These are phyloP conservation scores for Phalloptychus januarius DNA, from an alignment of 2,797 vertebrate species.

Conservation along the genomic window DNA sequence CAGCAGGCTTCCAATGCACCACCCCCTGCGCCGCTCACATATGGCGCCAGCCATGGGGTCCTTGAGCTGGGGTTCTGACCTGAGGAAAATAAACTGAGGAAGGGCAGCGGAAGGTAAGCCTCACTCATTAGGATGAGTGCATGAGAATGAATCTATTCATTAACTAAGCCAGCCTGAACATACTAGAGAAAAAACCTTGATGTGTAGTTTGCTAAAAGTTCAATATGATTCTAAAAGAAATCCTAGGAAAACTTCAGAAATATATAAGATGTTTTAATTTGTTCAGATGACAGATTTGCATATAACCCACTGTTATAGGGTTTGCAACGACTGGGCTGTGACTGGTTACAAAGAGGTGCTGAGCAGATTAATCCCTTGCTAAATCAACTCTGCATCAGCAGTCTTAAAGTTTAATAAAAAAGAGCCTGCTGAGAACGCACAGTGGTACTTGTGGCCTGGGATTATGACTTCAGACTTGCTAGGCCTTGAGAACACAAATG, in stretches of 20 bases:
- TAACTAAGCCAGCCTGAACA: constrained; percentile 21
- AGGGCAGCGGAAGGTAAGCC: constrained; percentile 67
- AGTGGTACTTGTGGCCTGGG: constrained; percentile 78
- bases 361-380: constrained; percentile 73
- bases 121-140: constrained; percentile 66
- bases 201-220: neutral
- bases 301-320: constrained; percentile 25
- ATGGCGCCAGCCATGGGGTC: constrained; percentile 75
- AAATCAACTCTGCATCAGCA: constrained; percentile 77
- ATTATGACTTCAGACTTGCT: constrained; percentile 80
- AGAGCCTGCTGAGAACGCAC: constrained; percentile 75
- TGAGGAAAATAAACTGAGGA: constrained; percentile 67
- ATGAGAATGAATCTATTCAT: constrained; percentile 44
- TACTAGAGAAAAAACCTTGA: constrained; percentile 7
- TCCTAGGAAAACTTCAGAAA: neutral
- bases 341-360: constrained; percentile 69
- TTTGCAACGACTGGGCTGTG: constrained; percentile 29
- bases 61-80: constrained; percentile 70
- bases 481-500: constrained; percentile 77
- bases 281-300: constrained; percentile 10
- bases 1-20: constrained; percentile 74
- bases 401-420: constrained; percentile 74
- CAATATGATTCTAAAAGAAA: neutral
- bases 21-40: constrained; percentile 75
- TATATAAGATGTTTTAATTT: neutral